phyloP scores from a whole-genome alignment of 2,113 vertebrate species.

The Phrynocephalus versicolor region DNA sequence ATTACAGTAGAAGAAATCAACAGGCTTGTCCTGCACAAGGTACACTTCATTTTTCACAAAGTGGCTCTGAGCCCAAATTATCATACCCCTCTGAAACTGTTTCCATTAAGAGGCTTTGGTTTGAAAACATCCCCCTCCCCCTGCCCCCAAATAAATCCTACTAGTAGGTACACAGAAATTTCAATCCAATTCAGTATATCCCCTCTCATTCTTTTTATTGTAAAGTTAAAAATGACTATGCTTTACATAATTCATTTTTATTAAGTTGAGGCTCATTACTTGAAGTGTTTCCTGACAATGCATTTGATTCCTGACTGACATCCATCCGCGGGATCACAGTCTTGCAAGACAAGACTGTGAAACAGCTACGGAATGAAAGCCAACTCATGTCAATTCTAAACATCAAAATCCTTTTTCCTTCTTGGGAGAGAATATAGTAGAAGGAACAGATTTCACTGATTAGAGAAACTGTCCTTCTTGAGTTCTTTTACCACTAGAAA shows the following conservation, averaged over 20 bases:
- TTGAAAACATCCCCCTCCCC: background rate
- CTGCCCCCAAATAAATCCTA: background rate
- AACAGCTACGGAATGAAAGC: background rate
- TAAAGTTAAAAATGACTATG: background rate
- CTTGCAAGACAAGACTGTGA: background rate
- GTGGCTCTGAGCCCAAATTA: background rate
- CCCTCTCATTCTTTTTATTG: background rate
- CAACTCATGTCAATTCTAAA: no score
- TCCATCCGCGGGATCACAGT: background rate
- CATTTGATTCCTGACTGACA: background rate
- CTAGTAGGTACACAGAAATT: background rate
- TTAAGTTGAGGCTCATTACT: background rate
- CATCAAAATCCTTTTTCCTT: no score
- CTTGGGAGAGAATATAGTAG: background rate
- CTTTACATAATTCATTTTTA: background rate
- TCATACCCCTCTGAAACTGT: constrained; percentile 7
- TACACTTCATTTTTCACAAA: background rate
- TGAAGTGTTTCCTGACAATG: background rate
- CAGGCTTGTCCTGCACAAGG: background rate
- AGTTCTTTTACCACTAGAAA: background rate
- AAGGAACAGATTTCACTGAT: background rate
- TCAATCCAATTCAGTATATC: background rate
- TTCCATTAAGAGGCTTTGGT: background rate
- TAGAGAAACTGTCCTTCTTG: background rate
- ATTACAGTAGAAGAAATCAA: no score